Conservation (phyloP, 2,888 invertebrate genomes). For the Polymixis lichenea region DNA sequence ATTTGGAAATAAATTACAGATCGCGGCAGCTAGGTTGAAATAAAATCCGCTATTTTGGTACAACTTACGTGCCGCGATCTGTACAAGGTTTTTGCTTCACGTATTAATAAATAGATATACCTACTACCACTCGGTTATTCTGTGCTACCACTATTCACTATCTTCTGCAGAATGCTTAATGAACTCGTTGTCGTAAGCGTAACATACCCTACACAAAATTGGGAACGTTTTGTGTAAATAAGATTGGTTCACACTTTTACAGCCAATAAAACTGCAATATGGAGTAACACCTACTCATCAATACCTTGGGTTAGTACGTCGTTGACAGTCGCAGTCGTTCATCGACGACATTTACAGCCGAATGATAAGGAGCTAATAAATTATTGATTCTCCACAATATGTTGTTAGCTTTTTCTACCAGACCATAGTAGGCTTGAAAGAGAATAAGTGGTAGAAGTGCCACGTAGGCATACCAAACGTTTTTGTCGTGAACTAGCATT, state of each 20-base stretch:
- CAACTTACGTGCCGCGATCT: no score
- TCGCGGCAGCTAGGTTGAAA: no score
- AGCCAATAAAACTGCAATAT: conserved; percentile 40
- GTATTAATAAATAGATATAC: no score
- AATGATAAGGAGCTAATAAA: conserved; percentile 40
- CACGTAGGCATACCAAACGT: background rate
- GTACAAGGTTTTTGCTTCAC: no score
- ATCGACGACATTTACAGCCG: conserved; percentile 32
- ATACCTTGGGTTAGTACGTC: background rate
- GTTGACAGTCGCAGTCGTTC: background rate
- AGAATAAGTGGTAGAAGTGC: background rate
- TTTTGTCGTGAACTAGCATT: background rate
- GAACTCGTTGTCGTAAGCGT: background rate
- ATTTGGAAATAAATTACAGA: no score
- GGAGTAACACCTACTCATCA: conserved; percentile 26
- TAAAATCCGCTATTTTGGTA: no score
- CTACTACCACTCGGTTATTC: no score
- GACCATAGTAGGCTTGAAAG: background rate
- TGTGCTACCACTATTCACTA: conserved; percentile 1
- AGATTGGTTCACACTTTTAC: conserved; percentile 31
- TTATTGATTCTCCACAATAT: conserved; percentile 24
- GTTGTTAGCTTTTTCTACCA: background rate
- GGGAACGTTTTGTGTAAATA: background rate
- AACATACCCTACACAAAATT: conserved; percentile 9
- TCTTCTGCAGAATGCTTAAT: conserved; percentile 4